A percentile compares a stretch with the other conserved stretches of the same genome.
Evolutionary conservation across 1,140 invertebrate species (phyloP).

Genomic region (Drosophila melanogaster): DNA sequence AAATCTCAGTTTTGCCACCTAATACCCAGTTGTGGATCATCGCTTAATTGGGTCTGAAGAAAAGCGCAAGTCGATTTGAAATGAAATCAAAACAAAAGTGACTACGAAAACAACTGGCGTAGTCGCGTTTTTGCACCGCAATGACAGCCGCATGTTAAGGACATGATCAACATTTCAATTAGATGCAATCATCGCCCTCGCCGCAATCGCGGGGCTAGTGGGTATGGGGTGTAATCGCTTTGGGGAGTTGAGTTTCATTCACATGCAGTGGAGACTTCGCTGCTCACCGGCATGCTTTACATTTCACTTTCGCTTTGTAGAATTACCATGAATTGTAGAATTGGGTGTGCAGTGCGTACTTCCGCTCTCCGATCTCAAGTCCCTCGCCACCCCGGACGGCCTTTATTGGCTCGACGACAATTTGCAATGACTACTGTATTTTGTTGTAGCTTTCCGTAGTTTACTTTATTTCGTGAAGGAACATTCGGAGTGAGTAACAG

Average conservation of each 20-base stretch:
- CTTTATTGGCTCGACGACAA: conserved; percentile 78
- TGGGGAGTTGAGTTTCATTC: conserved; percentile 43
- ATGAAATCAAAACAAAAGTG: conserved; percentile 21
- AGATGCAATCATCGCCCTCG: conserved; percentile 66
- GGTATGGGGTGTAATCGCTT: conserved; percentile 5
- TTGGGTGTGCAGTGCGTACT: conserved; percentile 72
- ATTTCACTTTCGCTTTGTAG: conserved; percentile 73
- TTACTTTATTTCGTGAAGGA: conserved; percentile 63
- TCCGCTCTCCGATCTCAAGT: conserved; percentile 55
- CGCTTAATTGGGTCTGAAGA: conserved; percentile 6
- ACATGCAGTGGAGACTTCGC: conserved; percentile 48
- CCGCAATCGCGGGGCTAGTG: background rate
- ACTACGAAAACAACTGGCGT: conserved; percentile 18
- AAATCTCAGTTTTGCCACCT: conserved; percentile 8
- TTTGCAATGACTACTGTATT: conserved; percentile 72
- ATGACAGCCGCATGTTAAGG: conserved; percentile 66
- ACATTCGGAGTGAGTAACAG: conserved; percentile 63
- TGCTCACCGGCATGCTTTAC: conserved; percentile 24
- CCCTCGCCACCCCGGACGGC: conserved; percentile 37
- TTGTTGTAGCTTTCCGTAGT: conserved; percentile 52
- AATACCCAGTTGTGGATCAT: background rate
- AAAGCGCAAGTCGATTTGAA: conserved; percentile 53
- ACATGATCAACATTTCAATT: conserved; percentile 83
- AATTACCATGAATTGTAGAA: conserved; percentile 42
- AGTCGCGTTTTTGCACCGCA: conserved; percentile 31